Evolutionary conservation across 2,888 invertebrate genomes (phyloP).

Genomic region (Hypselothyrea guttata): DNA sequence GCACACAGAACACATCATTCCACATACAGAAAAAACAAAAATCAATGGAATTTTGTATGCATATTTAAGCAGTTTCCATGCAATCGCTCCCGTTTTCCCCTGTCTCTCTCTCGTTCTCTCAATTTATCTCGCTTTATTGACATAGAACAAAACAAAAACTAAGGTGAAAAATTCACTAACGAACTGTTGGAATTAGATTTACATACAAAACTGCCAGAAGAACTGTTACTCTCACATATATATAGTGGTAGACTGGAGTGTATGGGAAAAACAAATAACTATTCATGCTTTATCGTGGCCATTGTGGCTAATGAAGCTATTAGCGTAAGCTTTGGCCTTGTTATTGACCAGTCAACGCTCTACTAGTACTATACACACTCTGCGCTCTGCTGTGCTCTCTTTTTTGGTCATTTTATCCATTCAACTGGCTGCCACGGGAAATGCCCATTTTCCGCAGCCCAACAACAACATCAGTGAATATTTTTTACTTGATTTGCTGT

Average conservation of each 20-base stretch:
- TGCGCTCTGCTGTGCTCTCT: neutral
- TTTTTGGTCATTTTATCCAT: slow-evolving; percentile 19
- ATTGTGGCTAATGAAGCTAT: slow-evolving; percentile 63
- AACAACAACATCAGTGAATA: slow-evolving; percentile 18
- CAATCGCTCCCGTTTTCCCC: too few species aligned
- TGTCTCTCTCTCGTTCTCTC: too few species aligned
- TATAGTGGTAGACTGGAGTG: too few species aligned
- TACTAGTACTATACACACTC: slow-evolving; percentile 6
- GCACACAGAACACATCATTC: too few species aligned
- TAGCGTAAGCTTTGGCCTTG: slow-evolving; percentile 45
- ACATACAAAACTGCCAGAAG: slow-evolving; percentile 15
- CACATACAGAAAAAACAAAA: slow-evolving; percentile 25
- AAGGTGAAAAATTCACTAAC: slow-evolving; percentile 31
- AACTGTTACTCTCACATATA: neutral
- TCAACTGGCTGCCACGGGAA: slow-evolving; percentile 47
- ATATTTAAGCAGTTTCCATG: slow-evolving; percentile 36
- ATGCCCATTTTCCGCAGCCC: slow-evolving; percentile 58
- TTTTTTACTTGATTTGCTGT: slow-evolving; percentile 48
- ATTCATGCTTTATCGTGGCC: slow-evolving; percentile 18
- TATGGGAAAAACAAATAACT: neutral
- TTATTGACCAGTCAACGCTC: slow-evolving; percentile 46
- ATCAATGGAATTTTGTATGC: slow-evolving; percentile 36
- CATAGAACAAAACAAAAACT: slow-evolving; percentile 12
- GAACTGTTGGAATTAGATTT: slow-evolving; percentile 44
- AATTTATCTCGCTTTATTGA: slow-evolving; percentile 24